These are phyloP conservation scores for Habroteleia sp. DNA, from an alignment of 2,888 invertebrate species.

Conservation along the genomic window DNA sequence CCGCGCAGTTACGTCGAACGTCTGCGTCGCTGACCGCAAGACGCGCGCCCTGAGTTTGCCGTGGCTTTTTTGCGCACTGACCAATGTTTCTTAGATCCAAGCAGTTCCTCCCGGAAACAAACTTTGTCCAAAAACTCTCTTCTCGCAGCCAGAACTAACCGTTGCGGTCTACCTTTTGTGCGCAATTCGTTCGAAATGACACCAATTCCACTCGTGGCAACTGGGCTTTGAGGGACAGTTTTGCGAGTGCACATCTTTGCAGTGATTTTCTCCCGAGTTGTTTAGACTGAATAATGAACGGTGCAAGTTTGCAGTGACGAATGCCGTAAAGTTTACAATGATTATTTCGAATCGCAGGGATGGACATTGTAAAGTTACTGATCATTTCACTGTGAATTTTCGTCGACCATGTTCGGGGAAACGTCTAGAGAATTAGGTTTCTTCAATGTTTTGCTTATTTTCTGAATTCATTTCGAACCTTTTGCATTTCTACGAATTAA, in stretches of 20 bases:
- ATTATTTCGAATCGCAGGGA: background rate
- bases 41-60: slow-evolving; percentile 44
- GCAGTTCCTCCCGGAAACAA: too few relatives aligned
- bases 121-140: too few relatives aligned
- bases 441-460: background rate
- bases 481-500: too few relatives aligned
- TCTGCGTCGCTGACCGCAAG: slow-evolving; percentile 64
- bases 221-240: too few relatives aligned
- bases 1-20: slow-evolving; percentile 65
- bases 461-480: background rate
- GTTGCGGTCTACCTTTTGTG: too few relatives aligned
- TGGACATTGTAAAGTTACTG: slow-evolving; percentile 16
- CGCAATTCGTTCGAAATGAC: too few relatives aligned
- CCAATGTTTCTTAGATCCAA: slow-evolving; percentile 37
- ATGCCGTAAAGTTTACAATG: slow-evolving; percentile 20
- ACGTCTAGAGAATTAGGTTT: too few relatives aligned
- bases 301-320: slow-evolving; percentile 9
- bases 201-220: too few relatives aligned
- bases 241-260: too few relatives aligned
- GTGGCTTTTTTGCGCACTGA: slow-evolving; percentile 40
- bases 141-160: too few relatives aligned
- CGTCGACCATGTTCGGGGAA: background rate
- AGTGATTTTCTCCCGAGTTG: too few relatives aligned
- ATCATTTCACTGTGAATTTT: slow-evolving; percentile 11
- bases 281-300: background rate